These are phyloP conservation scores for Leuctra nigra DNA, from an alignment of 2,888 invertebrate species.

Conservation along the genomic window DNA sequence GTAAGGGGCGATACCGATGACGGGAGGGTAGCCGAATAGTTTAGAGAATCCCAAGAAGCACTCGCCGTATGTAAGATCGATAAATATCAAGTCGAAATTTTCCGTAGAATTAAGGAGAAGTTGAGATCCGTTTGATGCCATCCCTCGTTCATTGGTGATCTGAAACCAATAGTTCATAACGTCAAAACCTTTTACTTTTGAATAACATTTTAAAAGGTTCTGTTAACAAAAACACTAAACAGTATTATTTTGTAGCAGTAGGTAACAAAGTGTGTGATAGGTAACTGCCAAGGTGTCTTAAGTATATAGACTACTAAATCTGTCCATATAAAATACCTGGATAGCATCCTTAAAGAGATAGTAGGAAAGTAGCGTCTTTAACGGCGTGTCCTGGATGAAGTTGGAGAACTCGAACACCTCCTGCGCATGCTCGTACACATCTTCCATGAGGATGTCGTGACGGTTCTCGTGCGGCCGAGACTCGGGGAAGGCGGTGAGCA, in stretches of 20 bases:
- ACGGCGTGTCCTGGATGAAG: background rate
- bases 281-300: no score
- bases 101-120: constrained; percentile 16
- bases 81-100: constrained; percentile 23
- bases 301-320: no score
- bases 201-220: no score
- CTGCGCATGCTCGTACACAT: constrained; percentile 6
- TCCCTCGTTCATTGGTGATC: background rate
- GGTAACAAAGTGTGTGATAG: no score
- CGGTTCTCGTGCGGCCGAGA: constrained; percentile 21
- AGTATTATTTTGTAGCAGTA: no score
- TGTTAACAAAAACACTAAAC: no score
- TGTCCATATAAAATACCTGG: no score
- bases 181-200: no score
- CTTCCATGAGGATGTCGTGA: constrained; percentile 25
- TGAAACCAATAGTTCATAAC: no score
- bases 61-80: constrained; percentile 20
- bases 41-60: constrained; percentile 23
- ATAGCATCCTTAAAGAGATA: background rate
- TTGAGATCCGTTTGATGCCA: constrained; percentile 11
- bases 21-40: constrained; percentile 21
- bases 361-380: background rate
- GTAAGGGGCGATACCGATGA: constrained; percentile 25
- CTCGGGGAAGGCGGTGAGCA: constrained; percentile 25
- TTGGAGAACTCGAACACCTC: background rate